A percentile compares a stretch with the other conserved stretches of the same genome.
Conservation (phyloP, 30 jellyfish, hydroid and myxozoan genomes). For the Cassiopea xamachana region DNA sequence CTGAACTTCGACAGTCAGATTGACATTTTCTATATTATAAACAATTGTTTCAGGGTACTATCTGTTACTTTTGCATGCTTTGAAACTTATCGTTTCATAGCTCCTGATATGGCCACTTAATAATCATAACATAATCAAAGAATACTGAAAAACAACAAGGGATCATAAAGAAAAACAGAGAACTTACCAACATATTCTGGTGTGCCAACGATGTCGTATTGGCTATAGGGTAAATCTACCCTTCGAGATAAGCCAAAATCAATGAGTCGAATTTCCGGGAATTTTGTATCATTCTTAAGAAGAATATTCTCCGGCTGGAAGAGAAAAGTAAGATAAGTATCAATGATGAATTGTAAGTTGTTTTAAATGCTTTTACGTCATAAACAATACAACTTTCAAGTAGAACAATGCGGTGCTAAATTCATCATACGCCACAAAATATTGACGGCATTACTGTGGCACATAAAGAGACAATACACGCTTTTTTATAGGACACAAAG, state of each 20-base stretch:
- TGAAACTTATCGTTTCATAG: no score
- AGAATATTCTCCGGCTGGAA: slow-evolving; percentile 97
- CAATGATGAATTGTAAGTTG: neutral
- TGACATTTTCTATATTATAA: no score
- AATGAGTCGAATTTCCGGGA: slow-evolving; percentile 96
- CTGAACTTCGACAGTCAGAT: no score
- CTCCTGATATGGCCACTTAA: no score
- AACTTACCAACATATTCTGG: slow-evolving; percentile 99
- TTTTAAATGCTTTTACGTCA: neutral
- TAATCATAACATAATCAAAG: neutral
- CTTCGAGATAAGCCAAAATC: slow-evolving; percentile 98
- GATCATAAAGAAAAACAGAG: neutral
- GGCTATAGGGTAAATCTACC: slow-evolving; percentile 97
- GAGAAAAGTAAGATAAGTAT: neutral
- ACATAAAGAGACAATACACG: no score
- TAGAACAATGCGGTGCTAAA: no score
- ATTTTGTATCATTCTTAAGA: slow-evolving; percentile 69
- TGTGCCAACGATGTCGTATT: slow-evolving; percentile 99
- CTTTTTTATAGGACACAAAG: no score
- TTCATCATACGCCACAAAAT: no score
- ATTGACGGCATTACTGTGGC: no score
- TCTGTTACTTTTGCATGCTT: no score
- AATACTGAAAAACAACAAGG: neutral
- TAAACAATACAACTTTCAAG: no score
- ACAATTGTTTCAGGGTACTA: no score